Conservation (phyloP, 2,797 vertebrate genomes). For the Steatocranus sp. region DNA sequence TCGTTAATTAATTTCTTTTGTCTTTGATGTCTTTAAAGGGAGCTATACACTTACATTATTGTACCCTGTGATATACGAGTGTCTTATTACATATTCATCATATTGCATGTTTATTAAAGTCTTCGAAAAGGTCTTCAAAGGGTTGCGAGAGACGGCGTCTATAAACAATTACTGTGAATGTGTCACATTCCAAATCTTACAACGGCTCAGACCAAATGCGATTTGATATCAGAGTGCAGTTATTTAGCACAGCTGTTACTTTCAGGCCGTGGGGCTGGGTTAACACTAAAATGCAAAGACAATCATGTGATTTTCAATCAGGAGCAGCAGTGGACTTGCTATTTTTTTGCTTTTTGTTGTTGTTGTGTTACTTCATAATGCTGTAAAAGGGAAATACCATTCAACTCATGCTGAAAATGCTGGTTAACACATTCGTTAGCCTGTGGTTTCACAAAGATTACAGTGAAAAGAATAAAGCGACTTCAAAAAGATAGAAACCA, state of each 20-base stretch:
- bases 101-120: constrained; percentile 56
- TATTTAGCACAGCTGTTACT: constrained; percentile 23
- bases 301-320: constrained; percentile 48
- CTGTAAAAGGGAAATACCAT: constrained; percentile 52
- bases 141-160: constrained; percentile 2
- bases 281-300: constrained; percentile 25
- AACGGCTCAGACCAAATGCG: constrained; percentile 10
- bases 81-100: constrained; percentile 31
- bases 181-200: constrained; percentile 50
- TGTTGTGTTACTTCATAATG: constrained; percentile 31
- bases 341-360: background rate
- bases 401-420: constrained; percentile 38
- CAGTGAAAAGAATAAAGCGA: constrained; percentile 58
- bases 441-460: constrained; percentile 40
- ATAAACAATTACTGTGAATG: constrained; percentile 53
- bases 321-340: constrained; percentile 14
- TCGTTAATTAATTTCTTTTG: constrained; percentile 6
- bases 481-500: constrained; percentile 28
- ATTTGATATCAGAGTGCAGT: background rate
- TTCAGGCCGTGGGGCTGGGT: background rate
- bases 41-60: constrained; percentile 32
- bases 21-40: constrained; percentile 46
- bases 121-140: constrained; percentile 9
- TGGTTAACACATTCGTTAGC: constrained; percentile 30
- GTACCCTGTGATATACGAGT: constrained; percentile 25